A percentile compares a stretch with the other conserved stretches of the same genome.
These are phyloP conservation scores for Tenthredo distinguenda DNA, from an alignment of 2,888 invertebrate genomes.

Conservation along the genomic window DNA sequence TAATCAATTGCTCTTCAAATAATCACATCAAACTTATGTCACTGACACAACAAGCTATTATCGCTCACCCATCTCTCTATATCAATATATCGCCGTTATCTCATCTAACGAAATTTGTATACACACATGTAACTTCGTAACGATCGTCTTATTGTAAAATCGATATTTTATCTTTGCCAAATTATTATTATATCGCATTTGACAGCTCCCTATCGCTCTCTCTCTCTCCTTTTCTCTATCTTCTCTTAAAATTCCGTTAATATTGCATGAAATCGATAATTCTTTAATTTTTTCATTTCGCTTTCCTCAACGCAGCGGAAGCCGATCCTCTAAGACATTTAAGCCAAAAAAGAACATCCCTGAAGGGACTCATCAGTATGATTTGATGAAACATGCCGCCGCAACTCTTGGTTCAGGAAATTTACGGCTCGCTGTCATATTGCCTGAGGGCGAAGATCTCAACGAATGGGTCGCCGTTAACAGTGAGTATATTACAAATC, in stretches of 20 bases:
- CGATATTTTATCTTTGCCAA: conserved; percentile 16
- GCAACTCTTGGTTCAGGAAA: conserved; percentile 99
- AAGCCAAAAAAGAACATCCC: conserved; percentile 99
- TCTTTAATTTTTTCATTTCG: not conserved
- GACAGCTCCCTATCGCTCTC: conserved; percentile 54
- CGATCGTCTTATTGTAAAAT: not conserved
- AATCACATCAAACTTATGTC: not conserved
- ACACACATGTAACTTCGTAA: not conserved
- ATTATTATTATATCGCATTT: conserved; percentile 29
- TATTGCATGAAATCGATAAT: too few relatives aligned
- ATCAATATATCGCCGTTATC: not conserved
- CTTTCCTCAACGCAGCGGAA: conserved; percentile 81
- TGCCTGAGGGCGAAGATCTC: conserved; percentile 99
- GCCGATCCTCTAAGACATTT: conserved; percentile 97
- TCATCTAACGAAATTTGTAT: not conserved
- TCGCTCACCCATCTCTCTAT: not conserved
- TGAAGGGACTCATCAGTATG: conserved; percentile 99
- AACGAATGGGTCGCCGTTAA: conserved; percentile 99
- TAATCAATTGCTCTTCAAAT: not conserved
- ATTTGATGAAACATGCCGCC: conserved; percentile 99
- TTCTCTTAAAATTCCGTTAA: not conserved
- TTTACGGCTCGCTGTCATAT: conserved; percentile 95
- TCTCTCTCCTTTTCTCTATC: conserved; percentile 43
- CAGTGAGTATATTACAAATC: conserved; percentile 85
- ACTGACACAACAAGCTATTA: not conserved